A percentile compares a stretch with the other conserved stretches of the same genome.
Evolutionary conservation across 2,797 vertebrate species (phyloP).

Genomic region (Peromyscus nudipes): DNA sequence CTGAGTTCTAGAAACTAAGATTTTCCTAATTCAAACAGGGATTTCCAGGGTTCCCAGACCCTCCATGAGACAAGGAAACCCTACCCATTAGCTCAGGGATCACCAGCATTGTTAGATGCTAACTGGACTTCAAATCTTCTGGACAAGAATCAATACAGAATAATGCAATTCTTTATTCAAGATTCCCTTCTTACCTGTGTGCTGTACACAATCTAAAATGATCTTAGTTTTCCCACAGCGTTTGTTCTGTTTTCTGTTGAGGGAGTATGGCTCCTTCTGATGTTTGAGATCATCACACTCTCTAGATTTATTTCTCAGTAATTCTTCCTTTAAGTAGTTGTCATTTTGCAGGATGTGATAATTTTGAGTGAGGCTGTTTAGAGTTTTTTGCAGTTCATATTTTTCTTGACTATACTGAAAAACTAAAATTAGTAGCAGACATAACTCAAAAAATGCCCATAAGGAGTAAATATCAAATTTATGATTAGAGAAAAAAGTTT

Average conservation of each 20-base stretch:
- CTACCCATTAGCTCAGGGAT: background rate
- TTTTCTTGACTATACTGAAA: background rate
- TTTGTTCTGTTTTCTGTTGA: fast-evolving
- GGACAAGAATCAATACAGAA: background rate
- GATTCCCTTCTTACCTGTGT: constrained; percentile 52
- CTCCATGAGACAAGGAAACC: background rate
- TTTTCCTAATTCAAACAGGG: background rate
- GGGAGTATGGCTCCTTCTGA: fast-evolving
- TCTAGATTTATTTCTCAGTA: constrained; percentile 6
- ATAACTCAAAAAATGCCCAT: background rate
- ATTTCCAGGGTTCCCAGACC: background rate
- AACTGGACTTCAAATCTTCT: background rate
- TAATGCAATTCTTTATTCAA: background rate
- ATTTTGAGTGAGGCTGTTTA: background rate
- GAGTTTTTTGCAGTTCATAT: constrained; percentile 1
- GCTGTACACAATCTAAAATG: background rate
- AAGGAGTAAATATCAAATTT: background rate
- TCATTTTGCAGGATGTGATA: background rate
- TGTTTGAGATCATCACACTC: background rate
- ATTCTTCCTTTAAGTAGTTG: background rate
- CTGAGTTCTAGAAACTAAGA: background rate
- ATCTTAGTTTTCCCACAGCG: background rate
- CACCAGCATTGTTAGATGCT: background rate
- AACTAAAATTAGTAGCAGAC: background rate
- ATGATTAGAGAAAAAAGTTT: background rate